Base-by-base conservation (phyloP, 2,113 vertebrate genomes). In the Notothenia coriiceps region DNA sequence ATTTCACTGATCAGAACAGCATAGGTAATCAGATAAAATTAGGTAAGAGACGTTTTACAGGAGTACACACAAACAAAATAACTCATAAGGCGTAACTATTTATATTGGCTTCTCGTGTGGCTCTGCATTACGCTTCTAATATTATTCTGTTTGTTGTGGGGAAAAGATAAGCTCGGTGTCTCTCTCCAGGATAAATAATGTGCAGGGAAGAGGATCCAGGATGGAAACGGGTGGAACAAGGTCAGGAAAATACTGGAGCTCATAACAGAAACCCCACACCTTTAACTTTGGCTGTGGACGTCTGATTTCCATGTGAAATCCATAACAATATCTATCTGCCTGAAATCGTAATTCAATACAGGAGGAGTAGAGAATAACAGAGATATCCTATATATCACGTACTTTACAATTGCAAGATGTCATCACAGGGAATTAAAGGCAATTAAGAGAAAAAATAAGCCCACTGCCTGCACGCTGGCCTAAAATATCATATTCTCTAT, bases 241-340 rank as follows among this genome's bases (percentile, higher is more conserved):
- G 35, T 74, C 68, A 82, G 72, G 75, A 86, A 84, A 82, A 56
- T 44, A 18, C 18, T 64, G 66, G 15, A 9, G 17, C 56, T 40
- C 10, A 14, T 7, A 60, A 78, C 18, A 5, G 22, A 62, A 74
- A 78, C 44, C 17, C 35, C 40, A 77, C 8, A 17, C 40, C 44
- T 43, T 22, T 12, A 13, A 17, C 35, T 15, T 64, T 8, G 2
- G 12, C 12, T 44, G 5, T 49, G 17, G 22, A 40, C 10, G 2
- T 70, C 29, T 15, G 20, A 60, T n/a, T 47, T 84, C 13, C 22
- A 51, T n/a, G 9, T 25, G 8, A 18, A 14, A 18, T 51, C 25
- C 10, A 18, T 50, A 57, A 61, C 46, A 54, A 40, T 40, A 40
- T 40, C 8, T 8, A 40, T 40, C 35, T 40, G 35, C 35, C 35